phyloP scores from a whole-genome alignment of 1,140 invertebrate species.

The Drosophila arawakana region DNA sequence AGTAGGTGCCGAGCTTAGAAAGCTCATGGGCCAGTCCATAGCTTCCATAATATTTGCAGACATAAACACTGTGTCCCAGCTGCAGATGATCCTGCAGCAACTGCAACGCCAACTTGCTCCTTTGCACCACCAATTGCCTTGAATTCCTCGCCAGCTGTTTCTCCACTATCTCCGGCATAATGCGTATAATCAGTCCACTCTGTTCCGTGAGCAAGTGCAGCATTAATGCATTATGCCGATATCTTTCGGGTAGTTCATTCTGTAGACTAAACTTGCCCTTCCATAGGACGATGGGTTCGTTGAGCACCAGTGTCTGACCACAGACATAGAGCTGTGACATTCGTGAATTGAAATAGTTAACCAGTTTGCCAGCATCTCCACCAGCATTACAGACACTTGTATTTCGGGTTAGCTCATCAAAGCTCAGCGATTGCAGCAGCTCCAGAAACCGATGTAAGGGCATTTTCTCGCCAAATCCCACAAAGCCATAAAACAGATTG shows the following conservation, averaged over 20 bases:
- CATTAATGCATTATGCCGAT: conserved; percentile 54
- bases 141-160: conserved; percentile 55
- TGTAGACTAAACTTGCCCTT: conserved; percentile 60
- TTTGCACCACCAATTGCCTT: conserved; percentile 57
- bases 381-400: neutral
- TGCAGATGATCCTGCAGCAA: conserved; percentile 49
- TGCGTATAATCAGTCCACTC: conserved; percentile 60
- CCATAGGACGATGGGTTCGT: conserved; percentile 64
- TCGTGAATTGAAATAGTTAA: conserved; percentile 57
- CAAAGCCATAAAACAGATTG: conserved; percentile 48
- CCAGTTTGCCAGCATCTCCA: conserved; percentile 29
- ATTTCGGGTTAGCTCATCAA: conserved; percentile 28
- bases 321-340: conserved; percentile 64
- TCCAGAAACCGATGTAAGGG: conserved; percentile 40
- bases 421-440: conserved; percentile 55
- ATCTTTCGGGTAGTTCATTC: conserved; percentile 46
- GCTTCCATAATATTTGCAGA: conserved; percentile 71
- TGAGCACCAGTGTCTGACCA: conserved; percentile 63
- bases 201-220: conserved; percentile 67
- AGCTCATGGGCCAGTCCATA: conserved; percentile 65
- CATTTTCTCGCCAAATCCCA: conserved; percentile 61
- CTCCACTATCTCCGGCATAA: conserved; percentile 56
- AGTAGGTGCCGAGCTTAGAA: conserved; percentile 57
- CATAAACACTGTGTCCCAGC: conserved; percentile 60
- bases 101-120: conserved; percentile 48